These are phyloP conservation scores for Campoletis sonorensis DNA, from an alignment of 1,140 invertebrate genomes.

Conservation along the genomic window DNA sequence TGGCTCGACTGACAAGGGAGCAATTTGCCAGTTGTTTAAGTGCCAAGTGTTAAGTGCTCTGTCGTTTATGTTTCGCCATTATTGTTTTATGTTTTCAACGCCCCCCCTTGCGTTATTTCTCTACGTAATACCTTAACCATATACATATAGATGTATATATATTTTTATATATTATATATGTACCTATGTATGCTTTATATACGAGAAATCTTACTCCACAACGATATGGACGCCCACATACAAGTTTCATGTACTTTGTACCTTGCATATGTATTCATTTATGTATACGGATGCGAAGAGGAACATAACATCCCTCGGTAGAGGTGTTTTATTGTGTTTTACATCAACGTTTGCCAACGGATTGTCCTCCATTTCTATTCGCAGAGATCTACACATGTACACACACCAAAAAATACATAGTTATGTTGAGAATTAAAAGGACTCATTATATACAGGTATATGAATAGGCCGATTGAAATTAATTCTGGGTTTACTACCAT, in stretches of 20 bases:
- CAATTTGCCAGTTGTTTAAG: constrained; percentile 78
- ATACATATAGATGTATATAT: constrained; percentile 29
- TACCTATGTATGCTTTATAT: constrained; percentile 10
- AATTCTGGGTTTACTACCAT: constrained; percentile 72
- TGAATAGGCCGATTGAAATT: constrained; percentile 74
- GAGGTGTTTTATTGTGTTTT: constrained; percentile 23
- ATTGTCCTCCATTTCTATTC: neutral
- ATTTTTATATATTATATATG: constrained; percentile 16
- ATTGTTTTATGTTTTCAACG: constrained; percentile 76
- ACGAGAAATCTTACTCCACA: neutral
- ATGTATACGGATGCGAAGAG: constrained; percentile 21
- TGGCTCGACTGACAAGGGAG: constrained; percentile 74
- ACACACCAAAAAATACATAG: neutral
- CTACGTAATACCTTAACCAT: constrained; percentile 29
- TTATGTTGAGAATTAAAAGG: neutral
- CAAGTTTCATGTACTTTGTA: constrained; percentile 1
- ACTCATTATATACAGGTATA: neutral
- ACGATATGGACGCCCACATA: constrained; percentile 6
- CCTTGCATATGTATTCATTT: constrained; percentile 26
- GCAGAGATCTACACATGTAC: neutral
- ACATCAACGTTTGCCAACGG: constrained; percentile 7
- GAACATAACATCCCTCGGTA: neutral
- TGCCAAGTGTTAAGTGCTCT: constrained; percentile 77
- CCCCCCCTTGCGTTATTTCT: constrained; percentile 58
- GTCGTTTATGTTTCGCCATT: constrained; percentile 76